These are phyloP conservation scores for Doryteuthis pealeii DNA, from an alignment of 1,140 invertebrate species.

Conservation along the genomic window DNA sequence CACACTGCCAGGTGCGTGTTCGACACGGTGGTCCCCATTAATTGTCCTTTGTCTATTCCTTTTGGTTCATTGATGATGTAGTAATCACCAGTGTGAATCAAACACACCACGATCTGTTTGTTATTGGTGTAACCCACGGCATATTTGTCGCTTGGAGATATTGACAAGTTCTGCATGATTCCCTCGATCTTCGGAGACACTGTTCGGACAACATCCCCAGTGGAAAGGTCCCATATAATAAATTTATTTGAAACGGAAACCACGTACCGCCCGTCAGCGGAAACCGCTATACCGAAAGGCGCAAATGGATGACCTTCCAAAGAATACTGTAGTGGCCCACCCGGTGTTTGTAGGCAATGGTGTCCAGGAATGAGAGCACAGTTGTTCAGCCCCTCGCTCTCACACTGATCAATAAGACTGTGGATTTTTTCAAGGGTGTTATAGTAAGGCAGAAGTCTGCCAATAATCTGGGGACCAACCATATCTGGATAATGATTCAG, in stretches of 20 bases:
- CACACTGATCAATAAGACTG: constrained; percentile 83
- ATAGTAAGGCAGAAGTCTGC: constrained; percentile 78
- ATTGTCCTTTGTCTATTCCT: constrained; percentile 43
- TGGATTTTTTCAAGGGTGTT: constrained; percentile 71
- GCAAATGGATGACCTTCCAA: constrained; percentile 97
- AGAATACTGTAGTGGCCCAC: constrained; percentile 96
- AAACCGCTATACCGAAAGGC: constrained; percentile 90
- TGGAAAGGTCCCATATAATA: constrained; percentile 89
- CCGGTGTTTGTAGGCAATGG: constrained; percentile 95
- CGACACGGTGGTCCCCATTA: constrained; percentile 47
- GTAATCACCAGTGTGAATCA: constrained; percentile 56
- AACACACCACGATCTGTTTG: constrained; percentile 69
- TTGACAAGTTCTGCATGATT: constrained; percentile 91
- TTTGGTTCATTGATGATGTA: constrained; percentile 82
- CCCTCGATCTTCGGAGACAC: constrained; percentile 87
- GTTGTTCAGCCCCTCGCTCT: constrained; percentile 76
- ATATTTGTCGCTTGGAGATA: constrained; percentile 94
- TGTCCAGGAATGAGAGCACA: constrained; percentile 89
- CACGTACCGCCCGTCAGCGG: constrained; percentile 88
- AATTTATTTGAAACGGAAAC: constrained; percentile 96
- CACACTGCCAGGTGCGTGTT: constrained; percentile 53
- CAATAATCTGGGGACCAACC: constrained; percentile 92
- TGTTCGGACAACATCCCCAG: constrained; percentile 53
- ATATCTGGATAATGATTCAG: constrained; percentile 90
- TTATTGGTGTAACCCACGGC: constrained; percentile 96